These are phyloP conservation scores for Pseudocheirus occidentalis DNA, from an alignment of 2,797 vertebrate species.

Conservation along the genomic window DNA sequence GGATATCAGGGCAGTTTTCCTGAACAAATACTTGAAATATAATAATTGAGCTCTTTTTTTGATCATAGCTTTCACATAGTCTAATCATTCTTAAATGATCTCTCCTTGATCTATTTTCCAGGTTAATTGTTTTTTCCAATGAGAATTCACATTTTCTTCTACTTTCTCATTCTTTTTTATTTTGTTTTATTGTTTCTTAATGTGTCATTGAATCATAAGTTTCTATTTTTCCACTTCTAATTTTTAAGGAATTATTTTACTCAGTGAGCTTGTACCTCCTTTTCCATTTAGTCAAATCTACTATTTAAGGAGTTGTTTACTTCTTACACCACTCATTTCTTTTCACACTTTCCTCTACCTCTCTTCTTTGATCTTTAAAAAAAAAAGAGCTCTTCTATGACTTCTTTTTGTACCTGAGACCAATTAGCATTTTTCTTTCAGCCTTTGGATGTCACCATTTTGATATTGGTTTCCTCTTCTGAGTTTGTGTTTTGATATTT, in stretches of 20 bases:
- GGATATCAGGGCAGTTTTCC: background rate
- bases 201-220: background rate
- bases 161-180: background rate
- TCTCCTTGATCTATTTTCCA: background rate
- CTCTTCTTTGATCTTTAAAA: no score
- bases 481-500: background rate
- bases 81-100: background rate
- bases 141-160: background rate
- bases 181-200: background rate
- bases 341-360: background rate
- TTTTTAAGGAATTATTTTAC: background rate
- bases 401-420: background rate
- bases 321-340: background rate
- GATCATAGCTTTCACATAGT: background rate
- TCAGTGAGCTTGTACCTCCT: background rate
- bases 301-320: background rate
- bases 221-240: background rate
- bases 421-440: background rate
- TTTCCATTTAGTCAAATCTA: background rate
- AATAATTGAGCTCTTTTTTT: background rate
- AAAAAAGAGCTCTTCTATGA: background rate
- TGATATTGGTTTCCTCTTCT: background rate
- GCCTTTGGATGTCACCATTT: background rate
- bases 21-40: background rate
- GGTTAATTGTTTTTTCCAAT: background rate